These are phyloP conservation scores for Campopleginae sp. DNA, from an alignment of 2,888 invertebrate genomes.

Conservation along the genomic window DNA sequence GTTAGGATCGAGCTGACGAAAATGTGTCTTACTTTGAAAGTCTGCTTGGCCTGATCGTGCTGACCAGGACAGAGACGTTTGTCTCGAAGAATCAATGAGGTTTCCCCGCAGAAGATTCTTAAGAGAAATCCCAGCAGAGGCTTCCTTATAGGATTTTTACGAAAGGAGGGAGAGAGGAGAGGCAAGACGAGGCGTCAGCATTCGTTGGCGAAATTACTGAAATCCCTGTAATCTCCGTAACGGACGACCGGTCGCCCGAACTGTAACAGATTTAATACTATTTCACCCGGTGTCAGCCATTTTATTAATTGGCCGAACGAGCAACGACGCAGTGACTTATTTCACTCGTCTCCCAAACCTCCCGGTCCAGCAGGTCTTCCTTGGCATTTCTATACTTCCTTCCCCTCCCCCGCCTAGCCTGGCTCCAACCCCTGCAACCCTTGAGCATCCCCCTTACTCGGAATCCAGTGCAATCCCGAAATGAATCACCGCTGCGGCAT, in stretches of 20 bases:
- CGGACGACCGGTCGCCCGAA: constrained; percentile 49
- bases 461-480: constrained; percentile 47
- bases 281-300: constrained; percentile 70
- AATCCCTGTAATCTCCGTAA: constrained; percentile 67
- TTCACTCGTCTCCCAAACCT: constrained; percentile 56
- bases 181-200: constrained; percentile 68
- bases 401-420: background rate
- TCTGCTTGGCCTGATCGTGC: background rate
- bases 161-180: background rate
- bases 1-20: background rate
- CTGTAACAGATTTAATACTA: constrained; percentile 64
- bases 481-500: constrained; percentile 41
- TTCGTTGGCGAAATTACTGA: constrained; percentile 70
- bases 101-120: constrained; percentile 54
- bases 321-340: constrained; percentile 54
- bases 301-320: constrained; percentile 69
- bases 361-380: constrained; percentile 20
- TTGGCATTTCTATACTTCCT: background rate
- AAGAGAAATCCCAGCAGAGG: constrained; percentile 17
- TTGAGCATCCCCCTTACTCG: constrained; percentile 31
- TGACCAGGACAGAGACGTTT: constrained; percentile 5
- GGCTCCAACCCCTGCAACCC: constrained; percentile 13
- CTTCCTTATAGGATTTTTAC: constrained; percentile 39
- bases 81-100: constrained; percentile 28
- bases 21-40: background rate